These are phyloP conservation scores for Anoplopoma fimbria DNA, from an alignment of 2,113 vertebrate genomes.

Conservation along the genomic window DNA sequence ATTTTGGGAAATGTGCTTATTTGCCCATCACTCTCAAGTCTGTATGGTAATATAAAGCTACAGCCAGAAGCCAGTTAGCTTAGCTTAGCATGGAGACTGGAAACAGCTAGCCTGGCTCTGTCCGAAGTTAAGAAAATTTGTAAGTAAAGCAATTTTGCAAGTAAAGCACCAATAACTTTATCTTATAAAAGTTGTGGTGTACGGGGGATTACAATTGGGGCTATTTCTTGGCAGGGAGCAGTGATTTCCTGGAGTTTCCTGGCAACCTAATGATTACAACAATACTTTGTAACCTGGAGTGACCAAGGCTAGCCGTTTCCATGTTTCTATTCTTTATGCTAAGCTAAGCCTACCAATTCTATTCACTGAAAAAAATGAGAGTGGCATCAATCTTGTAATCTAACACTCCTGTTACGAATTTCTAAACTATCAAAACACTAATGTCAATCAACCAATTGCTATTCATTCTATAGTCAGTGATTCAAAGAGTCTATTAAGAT, in stretches of 20 bases:
- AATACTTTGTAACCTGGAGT: neutral
- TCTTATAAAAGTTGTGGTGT: neutral
- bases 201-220: neutral
- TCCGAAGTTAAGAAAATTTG: neutral
- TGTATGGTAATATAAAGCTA: neutral
- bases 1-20: neutral
- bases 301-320: neutral
- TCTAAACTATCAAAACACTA: neutral
- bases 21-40: neutral
- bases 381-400: neutral
- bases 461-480: neutral
- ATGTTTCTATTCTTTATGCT: neutral
- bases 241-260: neutral
- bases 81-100: neutral
- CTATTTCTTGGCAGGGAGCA: neutral
- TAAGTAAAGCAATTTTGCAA: neutral
- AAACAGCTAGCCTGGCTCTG: neutral
- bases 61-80: neutral
- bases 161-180: neutral
- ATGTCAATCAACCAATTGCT: neutral
- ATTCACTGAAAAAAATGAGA: neutral
- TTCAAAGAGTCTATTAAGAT: neutral
- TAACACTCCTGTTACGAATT: neutral
- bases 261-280: neutral
- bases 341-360: neutral